Percentiles rank a stretch among this genome's conserved stretches.
phyloP scores from a whole-genome alignment of 2,113 vertebrate species.

The Lipotes vexillifer region DNA sequence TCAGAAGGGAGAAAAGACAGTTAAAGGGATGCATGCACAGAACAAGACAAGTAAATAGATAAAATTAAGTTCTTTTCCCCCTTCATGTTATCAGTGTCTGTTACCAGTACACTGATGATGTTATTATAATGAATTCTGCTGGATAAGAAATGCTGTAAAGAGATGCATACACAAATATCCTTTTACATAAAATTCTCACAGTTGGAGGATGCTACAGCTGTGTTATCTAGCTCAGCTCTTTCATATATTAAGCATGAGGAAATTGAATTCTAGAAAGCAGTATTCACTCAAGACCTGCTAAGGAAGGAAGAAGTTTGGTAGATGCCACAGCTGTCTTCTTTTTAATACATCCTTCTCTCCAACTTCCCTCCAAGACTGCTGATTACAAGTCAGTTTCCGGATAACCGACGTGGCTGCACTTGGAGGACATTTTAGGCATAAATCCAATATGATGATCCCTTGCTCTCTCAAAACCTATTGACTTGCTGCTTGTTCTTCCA shows the following conservation, averaged over 20 bases:
- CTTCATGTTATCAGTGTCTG: background rate
- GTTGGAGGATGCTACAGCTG: accelerated
- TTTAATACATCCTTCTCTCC: background rate
- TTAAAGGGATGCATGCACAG: background rate
- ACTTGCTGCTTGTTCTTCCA: background rate
- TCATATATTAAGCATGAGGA: background rate
- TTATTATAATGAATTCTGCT: background rate
- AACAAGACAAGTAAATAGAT: background rate
- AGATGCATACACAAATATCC: accelerated
- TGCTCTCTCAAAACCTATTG: background rate
- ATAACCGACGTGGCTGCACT: background rate
- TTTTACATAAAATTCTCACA: background rate
- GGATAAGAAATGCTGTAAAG: background rate
- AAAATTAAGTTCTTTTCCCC: too few species aligned
- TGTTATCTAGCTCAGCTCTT: background rate
- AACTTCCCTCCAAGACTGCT: accelerated
- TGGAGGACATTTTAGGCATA: background rate
- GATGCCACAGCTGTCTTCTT: too few species aligned
- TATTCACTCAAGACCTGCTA: background rate
- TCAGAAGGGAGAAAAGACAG: background rate
- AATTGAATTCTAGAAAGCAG: background rate
- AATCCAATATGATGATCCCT: background rate
- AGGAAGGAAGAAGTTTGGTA: too few species aligned
- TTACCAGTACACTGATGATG: too few species aligned
- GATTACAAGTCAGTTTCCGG: background rate